These are phyloP conservation scores for Poeciliopsis turrubarensis DNA, from an alignment of 2,113 vertebrate genomes.

Conservation along the genomic window DNA sequence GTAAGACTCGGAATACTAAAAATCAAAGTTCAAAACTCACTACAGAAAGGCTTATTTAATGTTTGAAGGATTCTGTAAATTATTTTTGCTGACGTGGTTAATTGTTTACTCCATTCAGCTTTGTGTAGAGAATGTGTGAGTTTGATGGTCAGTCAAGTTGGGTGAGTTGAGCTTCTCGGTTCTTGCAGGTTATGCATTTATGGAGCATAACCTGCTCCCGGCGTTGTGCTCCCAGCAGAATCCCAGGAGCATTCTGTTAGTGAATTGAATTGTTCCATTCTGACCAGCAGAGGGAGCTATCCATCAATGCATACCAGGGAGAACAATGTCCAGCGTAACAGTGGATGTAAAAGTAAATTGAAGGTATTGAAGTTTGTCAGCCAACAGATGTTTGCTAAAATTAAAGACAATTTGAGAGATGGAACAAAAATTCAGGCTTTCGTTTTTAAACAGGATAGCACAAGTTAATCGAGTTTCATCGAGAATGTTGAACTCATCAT, in stretches of 20 bases:
- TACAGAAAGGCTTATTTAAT: background rate
- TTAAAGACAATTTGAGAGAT: background rate
- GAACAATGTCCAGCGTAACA: background rate
- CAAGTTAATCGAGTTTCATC: background rate
- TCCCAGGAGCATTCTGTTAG: too few relatives aligned
- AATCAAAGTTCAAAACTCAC: background rate
- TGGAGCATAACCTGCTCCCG: too few relatives aligned
- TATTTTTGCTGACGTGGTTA: background rate
- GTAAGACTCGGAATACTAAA: background rate
- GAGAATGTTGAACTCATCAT: background rate
- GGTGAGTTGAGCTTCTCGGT: too few relatives aligned
- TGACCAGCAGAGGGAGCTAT: conserved; percentile 73
- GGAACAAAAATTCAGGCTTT: too few relatives aligned
- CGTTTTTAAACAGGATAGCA: too few relatives aligned
- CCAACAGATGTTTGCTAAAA: background rate
- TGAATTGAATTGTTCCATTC: conserved; percentile 8
- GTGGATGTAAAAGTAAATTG: background rate
- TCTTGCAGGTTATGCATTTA: too few relatives aligned
- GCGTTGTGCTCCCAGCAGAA: too few relatives aligned
- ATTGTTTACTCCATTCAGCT: background rate
- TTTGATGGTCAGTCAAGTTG: too few relatives aligned
- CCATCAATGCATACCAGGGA: conserved; percentile 19
- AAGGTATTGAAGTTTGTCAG: background rate
- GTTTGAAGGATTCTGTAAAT: background rate
- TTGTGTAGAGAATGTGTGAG: background rate